These are phyloP conservation scores for Ctenosaura bakeri DNA, from an alignment of 2,797 vertebrate genomes.

Conservation along the genomic window DNA sequence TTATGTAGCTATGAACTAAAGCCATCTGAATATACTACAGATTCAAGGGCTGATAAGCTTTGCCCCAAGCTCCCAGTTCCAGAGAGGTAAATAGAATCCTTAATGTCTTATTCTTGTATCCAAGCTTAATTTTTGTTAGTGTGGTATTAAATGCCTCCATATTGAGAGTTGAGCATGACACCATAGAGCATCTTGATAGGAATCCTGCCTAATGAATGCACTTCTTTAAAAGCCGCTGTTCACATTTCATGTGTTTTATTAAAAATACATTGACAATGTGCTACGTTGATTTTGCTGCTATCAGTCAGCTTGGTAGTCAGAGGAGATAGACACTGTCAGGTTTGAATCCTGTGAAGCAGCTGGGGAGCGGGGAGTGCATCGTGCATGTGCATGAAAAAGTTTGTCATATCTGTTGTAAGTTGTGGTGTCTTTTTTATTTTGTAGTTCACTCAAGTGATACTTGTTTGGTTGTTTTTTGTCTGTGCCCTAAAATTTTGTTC, in stretches of 20 bases:
- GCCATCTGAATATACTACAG: conserved; percentile 87
- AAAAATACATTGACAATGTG: background rate
- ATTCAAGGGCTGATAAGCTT: conserved; percentile 83
- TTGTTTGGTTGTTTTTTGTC: conserved; percentile 22
- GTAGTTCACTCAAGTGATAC: conserved; percentile 3
- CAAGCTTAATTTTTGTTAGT: background rate
- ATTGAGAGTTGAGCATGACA: background rate
- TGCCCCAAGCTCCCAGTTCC: conserved; percentile 97
- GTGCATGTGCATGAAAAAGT: background rate
- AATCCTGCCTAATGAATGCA: background rate
- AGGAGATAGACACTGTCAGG: conserved; percentile 12
- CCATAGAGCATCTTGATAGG: background rate
- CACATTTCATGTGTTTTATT: background rate
- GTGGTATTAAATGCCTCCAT: background rate
- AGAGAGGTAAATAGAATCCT: conserved; percentile 86
- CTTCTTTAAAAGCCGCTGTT: background rate
- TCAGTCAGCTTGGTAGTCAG: conserved; percentile 26
- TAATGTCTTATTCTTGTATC: conserved; percentile 32
- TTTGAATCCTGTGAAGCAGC: background rate
- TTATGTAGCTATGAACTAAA: conserved; percentile 92
- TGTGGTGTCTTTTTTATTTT: conserved; percentile 22
- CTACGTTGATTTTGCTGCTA: conserved; percentile 42
- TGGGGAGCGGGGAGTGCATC: background rate
- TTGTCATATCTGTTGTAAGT: background rate
- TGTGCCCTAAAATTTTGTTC: background rate